Percentiles rank a stretch among this genome's conserved stretches.
Conservation (phyloP, 2,888 invertebrate species). For the Chymomyza amoena region DNA sequence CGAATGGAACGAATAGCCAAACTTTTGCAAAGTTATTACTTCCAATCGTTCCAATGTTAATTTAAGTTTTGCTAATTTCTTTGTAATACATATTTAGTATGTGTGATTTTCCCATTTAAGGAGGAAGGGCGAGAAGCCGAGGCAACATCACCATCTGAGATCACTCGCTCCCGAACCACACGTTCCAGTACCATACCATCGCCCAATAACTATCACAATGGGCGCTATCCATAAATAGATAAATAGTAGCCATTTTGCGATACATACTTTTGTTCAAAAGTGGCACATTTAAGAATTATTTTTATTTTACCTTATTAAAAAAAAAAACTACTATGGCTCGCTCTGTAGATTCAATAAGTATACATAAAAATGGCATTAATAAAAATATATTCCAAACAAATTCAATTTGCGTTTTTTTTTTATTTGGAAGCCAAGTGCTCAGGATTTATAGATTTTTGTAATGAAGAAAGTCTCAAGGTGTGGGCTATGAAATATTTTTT, state of each 20-base stretch:
- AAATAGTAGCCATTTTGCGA: background rate
- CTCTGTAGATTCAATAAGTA: background rate
- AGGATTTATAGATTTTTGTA: too few species aligned
- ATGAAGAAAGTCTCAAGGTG: too few species aligned
- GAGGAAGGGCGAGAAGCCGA: constrained; percentile 91
- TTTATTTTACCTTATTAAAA: too few species aligned
- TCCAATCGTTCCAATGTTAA: background rate
- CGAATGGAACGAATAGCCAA: too few species aligned
- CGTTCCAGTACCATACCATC: constrained; percentile 68
- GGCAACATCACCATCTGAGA: constrained; percentile 83
- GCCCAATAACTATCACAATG: constrained; percentile 71
- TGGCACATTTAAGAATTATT: too few species aligned
- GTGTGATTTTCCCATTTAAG: constrained; percentile 55
- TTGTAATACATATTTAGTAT: background rate
- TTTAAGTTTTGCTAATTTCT: background rate
- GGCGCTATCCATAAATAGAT: constrained; percentile 62
- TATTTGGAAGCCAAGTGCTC: too few species aligned
- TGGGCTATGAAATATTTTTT: too few species aligned
- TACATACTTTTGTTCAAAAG: too few species aligned
- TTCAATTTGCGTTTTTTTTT: background rate
- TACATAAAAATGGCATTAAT: background rate
- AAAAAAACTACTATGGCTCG: too few species aligned
- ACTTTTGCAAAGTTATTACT: too few species aligned
- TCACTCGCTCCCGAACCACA: constrained; percentile 79
- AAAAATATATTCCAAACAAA: background rate